phyloP scores from a whole-genome alignment of 2,797 vertebrate genomes.

The Odontamblyopus rebecca region DNA sequence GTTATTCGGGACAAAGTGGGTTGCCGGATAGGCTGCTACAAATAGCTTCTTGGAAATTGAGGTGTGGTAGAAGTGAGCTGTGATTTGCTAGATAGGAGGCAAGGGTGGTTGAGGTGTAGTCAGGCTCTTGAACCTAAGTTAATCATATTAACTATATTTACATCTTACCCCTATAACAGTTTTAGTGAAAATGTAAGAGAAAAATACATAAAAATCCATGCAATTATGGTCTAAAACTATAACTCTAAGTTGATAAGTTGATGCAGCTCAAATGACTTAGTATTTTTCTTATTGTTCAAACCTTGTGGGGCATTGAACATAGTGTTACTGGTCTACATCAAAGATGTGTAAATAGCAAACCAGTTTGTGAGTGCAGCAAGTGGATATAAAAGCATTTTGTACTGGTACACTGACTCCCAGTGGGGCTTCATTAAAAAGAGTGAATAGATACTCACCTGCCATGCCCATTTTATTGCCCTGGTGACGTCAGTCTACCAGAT shows the following conservation, averaged over 20 bases:
- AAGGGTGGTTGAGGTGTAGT: too few species aligned
- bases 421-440: constrained; percentile 38
- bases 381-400: constrained; percentile 19
- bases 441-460: constrained; percentile 36
- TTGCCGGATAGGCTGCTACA: too few species aligned
- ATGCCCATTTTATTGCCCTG: constrained; percentile 64
- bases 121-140: too few species aligned
- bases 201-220: too few species aligned
- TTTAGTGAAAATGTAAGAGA: too few species aligned
- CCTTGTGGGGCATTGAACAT: background rate
- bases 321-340: background rate
- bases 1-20: too few species aligned
- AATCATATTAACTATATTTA: too few species aligned
- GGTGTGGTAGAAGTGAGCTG: too few species aligned
- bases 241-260: background rate
- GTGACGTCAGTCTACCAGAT: constrained; percentile 79
- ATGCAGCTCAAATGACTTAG: background rate
- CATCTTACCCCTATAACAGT: too few species aligned
- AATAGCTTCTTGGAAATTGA: too few species aligned
- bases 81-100: too few species aligned
- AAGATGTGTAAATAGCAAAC: background rate
- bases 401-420: constrained; percentile 16
- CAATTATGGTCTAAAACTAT: too few species aligned
- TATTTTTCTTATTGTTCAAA: background rate
- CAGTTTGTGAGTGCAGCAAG: constrained; percentile 9